phyloP scores from a whole-genome alignment of 2,888 invertebrate genomes.

The Clistopyga incitator region DNA sequence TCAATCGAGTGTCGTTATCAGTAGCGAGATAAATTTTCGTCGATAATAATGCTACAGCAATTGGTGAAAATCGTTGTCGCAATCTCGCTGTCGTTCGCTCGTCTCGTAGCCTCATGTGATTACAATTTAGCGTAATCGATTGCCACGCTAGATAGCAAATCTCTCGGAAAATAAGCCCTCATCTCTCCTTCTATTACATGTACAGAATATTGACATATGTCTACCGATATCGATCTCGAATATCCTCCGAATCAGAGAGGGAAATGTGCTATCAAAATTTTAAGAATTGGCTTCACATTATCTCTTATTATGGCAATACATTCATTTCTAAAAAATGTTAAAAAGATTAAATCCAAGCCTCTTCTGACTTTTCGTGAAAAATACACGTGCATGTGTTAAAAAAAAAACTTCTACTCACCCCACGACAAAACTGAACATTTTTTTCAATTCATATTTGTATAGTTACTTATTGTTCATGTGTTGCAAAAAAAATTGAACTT shows the following conservation, averaged over 20 bases:
- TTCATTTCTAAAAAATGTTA: too few relatives aligned
- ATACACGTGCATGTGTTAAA: too few relatives aligned
- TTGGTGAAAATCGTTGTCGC: constrained; percentile 15
- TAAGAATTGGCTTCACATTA: not conserved
- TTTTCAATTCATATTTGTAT: too few relatives aligned
- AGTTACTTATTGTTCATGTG: too few relatives aligned
- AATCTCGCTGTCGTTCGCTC: not conserved
- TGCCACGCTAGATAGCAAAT: not conserved
- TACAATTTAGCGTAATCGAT: constrained; percentile 9
- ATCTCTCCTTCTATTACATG: not conserved
- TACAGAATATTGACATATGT: not conserved
- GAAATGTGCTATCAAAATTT: not conserved
- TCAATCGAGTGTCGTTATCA: constrained; percentile 16
- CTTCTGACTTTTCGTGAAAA: too few relatives aligned
- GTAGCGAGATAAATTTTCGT: constrained; percentile 16
- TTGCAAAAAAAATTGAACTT: too few relatives aligned
- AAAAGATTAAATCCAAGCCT: too few relatives aligned
- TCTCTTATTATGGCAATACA: too few relatives aligned
- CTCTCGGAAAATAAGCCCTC: not conserved
- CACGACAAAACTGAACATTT: too few relatives aligned
- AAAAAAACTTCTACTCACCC: not conserved
- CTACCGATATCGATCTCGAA: not conserved
- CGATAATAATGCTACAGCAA: constrained; percentile 14
- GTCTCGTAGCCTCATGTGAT: not conserved
- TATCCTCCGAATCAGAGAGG: not conserved